A percentile compares a stretch with the other conserved stretches of the same genome.
Evolutionary conservation across 2,888 invertebrate species (phyloP).

Genomic region (Ischnus inquisitorius): DNA sequence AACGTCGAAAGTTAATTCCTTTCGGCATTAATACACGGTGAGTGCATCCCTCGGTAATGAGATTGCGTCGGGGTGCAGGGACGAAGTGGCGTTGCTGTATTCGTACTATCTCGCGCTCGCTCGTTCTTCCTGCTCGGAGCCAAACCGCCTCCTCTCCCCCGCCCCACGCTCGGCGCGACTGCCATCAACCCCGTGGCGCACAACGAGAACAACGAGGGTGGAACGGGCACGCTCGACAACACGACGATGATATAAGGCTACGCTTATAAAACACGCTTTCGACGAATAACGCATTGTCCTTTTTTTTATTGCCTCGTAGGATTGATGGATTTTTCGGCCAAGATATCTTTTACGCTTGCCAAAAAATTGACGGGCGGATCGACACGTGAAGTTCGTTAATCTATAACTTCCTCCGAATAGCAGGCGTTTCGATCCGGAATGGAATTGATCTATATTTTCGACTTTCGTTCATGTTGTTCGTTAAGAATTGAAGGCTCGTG

Average conservation of each 20-base stretch:
- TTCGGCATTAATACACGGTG: constrained; percentile 83
- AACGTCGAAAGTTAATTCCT: constrained; percentile 84
- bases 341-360: no score
- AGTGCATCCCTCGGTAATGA: constrained; percentile 81
- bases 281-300: constrained; percentile 80
- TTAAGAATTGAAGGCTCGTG: neutral
- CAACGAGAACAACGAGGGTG: constrained; percentile 33
- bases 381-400: no score
- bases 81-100: constrained; percentile 45
- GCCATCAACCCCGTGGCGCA: constrained; percentile 57
- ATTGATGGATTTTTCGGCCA: no score
- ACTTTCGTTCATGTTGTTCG: no score
- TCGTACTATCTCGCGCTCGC: neutral
- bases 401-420: no score
- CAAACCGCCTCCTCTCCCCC: constrained; percentile 7
- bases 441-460: no score
- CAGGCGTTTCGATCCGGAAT: no score
- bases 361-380: no score
- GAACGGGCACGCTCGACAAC: constrained; percentile 56
- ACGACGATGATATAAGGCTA: constrained; percentile 79
- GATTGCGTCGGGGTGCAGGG: constrained; percentile 76
- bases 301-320: neutral
- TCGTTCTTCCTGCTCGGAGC: constrained; percentile 34
- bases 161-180: constrained; percentile 36
- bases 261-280: constrained; percentile 79